phyloP scores from a whole-genome alignment of 1,140 invertebrate genomes.

The Drosophila sturtevanti region DNA sequence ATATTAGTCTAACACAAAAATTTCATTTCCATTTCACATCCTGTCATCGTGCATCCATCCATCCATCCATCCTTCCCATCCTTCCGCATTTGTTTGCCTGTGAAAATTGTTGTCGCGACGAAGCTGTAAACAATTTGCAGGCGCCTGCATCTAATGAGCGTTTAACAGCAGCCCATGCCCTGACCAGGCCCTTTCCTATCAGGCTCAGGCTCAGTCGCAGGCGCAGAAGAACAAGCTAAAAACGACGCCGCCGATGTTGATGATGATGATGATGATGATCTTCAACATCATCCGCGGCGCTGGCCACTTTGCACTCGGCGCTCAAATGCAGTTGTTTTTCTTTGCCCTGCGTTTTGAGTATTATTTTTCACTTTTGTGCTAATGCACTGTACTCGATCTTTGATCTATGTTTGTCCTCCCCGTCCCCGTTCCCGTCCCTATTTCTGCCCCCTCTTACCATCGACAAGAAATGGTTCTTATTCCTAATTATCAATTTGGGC shows the following conservation, averaged over 20 bases:
- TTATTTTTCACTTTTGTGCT: conserved; percentile 70
- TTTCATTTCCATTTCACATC: conserved; percentile 59
- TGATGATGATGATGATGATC: background rate
- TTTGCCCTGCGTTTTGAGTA: conserved; percentile 53
- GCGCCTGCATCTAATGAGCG: conserved; percentile 78
- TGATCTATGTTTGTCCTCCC: conserved; percentile 22
- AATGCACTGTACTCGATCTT: conserved; percentile 50
- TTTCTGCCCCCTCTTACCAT: background rate
- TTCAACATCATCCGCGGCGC: conserved; percentile 12
- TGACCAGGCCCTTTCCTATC: conserved; percentile 11
- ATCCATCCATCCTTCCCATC: conserved; percentile 50
- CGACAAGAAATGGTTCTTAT: background rate
- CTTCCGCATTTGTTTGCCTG: conserved; percentile 76
- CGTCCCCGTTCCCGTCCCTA: background rate
- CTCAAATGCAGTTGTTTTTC: conserved; percentile 62
- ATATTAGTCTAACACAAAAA: background rate
- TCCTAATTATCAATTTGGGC: background rate
- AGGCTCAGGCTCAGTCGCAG: background rate
- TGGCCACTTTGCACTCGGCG: conserved; percentile 32
- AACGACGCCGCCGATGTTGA: background rate
- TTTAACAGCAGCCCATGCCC: conserved; percentile 63
- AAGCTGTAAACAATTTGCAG: conserved; percentile 81
- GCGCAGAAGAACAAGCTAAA: background rate
- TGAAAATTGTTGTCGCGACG: conserved; percentile 79
- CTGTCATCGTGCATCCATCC: conserved; percentile 53